phyloP scores from a whole-genome alignment of 2,888 invertebrate genomes.

The Diadegma fenestrale region DNA sequence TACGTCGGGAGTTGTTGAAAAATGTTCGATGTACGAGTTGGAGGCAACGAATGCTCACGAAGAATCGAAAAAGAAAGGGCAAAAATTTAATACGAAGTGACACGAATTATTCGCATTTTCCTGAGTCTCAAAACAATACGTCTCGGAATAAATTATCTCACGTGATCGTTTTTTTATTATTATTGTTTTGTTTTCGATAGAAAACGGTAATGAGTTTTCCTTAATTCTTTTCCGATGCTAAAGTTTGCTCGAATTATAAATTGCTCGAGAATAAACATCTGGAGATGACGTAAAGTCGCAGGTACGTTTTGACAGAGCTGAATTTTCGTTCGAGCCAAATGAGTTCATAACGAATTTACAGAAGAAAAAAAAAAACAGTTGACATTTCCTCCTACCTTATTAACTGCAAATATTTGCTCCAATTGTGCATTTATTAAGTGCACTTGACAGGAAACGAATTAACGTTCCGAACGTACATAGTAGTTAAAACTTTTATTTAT shows the following conservation, averaged over 20 bases:
- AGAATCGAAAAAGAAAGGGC: not conserved
- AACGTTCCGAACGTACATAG: constrained; percentile 36
- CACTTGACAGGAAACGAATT: constrained; percentile 44
- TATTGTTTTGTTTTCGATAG: constrained; percentile 1
- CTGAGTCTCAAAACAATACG: constrained; percentile 45
- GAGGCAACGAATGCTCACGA: not conserved
- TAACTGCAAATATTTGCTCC: constrained; percentile 58
- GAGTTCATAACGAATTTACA: constrained; percentile 1
- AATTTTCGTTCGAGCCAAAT: constrained; percentile 29
- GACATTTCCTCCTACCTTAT: constrained; percentile 43
- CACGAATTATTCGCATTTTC: constrained; percentile 43
- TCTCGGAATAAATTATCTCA: constrained; percentile 35
- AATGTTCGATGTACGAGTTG: not conserved
- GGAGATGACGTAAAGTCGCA: constrained; percentile 74
- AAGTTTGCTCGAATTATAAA: constrained; percentile 59
- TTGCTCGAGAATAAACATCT: constrained; percentile 74
- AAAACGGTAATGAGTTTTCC: constrained; percentile 2
- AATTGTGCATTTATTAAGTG: constrained; percentile 61
- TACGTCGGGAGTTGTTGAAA: not conserved
- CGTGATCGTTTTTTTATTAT: constrained; percentile 44
- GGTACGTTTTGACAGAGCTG: constrained; percentile 53
- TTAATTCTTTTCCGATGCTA: not conserved
- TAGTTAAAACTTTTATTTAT: constrained; percentile 9
- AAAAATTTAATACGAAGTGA: constrained; percentile 28
- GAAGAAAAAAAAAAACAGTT: constrained; percentile 13